These are phyloP conservation scores for Fistularia tabacaria DNA, from an alignment of 2,797 vertebrate species.

Conservation along the genomic window DNA sequence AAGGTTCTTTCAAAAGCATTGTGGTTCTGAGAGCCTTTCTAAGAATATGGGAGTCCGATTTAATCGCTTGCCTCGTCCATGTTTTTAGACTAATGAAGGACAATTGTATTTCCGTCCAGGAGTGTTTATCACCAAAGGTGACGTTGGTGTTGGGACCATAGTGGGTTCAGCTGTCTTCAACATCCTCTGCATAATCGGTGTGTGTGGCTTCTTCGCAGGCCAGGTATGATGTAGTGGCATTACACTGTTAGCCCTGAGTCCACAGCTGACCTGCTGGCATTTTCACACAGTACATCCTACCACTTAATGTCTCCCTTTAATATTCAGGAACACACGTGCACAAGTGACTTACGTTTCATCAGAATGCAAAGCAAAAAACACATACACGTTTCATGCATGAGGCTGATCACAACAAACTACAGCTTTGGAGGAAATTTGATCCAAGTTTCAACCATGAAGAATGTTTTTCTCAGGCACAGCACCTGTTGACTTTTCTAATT, in stretches of 20 bases:
- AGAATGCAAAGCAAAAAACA: not conserved
- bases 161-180: constrained; percentile 95
- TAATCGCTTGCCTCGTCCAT: too few relatives aligned
- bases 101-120: constrained; percentile 65
- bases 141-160: constrained; percentile 92
- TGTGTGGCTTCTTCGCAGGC: constrained; percentile 91
- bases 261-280: constrained; percentile 18
- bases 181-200: constrained; percentile 94
- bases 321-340: constrained; percentile 6
- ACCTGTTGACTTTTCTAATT: too few relatives aligned
- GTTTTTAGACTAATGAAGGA: too few relatives aligned
- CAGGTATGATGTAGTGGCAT: constrained; percentile 75
- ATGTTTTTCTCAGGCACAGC: too few relatives aligned
- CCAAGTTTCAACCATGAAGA: too few relatives aligned
- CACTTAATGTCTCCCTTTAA: constrained; percentile 32
- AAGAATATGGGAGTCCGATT: too few relatives aligned
- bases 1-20: too few relatives aligned
- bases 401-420: not conserved
- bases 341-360: not conserved
- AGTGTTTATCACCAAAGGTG: constrained; percentile 94
- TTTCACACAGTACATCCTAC: constrained; percentile 11
- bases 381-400: not conserved
- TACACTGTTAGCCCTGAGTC: not conserved
- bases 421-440: too few relatives aligned
- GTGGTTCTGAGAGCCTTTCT: too few relatives aligned